These are phyloP conservation scores for Drosophila lacteicornis DNA, from an alignment of 1,140 invertebrate genomes.

Conservation along the genomic window DNA sequence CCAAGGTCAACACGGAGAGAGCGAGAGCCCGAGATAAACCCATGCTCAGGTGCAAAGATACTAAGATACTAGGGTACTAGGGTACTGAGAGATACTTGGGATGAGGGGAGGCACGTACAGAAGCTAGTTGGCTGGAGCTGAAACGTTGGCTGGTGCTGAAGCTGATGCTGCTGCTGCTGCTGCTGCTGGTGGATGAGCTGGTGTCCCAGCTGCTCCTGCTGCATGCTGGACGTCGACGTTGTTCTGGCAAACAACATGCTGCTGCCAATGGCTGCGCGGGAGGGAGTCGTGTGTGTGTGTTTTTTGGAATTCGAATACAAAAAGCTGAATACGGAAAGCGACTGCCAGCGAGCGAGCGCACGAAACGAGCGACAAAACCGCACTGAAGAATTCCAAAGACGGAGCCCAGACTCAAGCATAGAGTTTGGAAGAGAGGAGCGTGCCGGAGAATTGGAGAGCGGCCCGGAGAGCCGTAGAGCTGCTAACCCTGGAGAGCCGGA, in stretches of 20 bases:
- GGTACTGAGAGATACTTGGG: conserved; percentile 33
- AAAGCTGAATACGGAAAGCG: conserved; percentile 22
- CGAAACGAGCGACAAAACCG: conserved; percentile 73
- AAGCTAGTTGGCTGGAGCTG: conserved; percentile 53
- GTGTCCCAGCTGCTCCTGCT: conserved; percentile 34
- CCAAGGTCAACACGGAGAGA: conserved; percentile 56
- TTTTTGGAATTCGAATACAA: background rate
- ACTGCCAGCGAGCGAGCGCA: conserved; percentile 66
- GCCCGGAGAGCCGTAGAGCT: conserved; percentile 22
- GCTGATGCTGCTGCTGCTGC: conserved; percentile 38
- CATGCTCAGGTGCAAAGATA: conserved; percentile 7
- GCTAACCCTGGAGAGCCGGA: conserved; percentile 9
- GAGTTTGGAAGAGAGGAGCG: conserved; percentile 36
- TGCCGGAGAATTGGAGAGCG: conserved; percentile 13
- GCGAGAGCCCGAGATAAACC: conserved; percentile 2
- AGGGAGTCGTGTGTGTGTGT: conserved; percentile 6
- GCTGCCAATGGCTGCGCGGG: conserved; percentile 54
- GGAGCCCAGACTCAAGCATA: conserved; percentile 57
- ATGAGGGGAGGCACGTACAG: conserved; percentile 51
- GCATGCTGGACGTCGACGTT: conserved; percentile 48
- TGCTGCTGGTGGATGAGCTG: conserved; percentile 29
- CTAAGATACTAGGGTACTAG: conserved; percentile 18
- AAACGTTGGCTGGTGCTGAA: conserved; percentile 30
- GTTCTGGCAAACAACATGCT: conserved; percentile 77
- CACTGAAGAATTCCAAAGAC: conserved; percentile 75